Evolutionary conservation across 2,797 vertebrate genomes (phyloP), one percentile per base, ranked within the genome.

Genomic region (Pitangus sulphuratus): DNA sequence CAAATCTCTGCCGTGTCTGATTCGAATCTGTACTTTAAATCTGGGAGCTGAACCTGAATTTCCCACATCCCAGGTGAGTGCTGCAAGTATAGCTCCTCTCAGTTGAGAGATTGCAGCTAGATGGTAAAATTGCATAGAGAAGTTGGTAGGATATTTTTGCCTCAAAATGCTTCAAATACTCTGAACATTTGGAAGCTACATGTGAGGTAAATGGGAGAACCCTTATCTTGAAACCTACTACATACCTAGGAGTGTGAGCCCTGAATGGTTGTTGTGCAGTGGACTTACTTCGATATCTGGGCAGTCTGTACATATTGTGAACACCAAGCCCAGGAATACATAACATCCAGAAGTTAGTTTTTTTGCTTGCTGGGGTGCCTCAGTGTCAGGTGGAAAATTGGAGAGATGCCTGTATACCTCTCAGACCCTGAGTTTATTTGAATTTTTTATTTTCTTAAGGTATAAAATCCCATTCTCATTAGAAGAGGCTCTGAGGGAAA

Each of bases 1-100:
- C 90, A 96, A 87, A 96, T 89, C 93, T 84, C 84, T 94, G 84
- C 74, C 76, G 70, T 91, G 66, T 92, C 92, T 95, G 78, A 33
- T 82, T 84, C 70, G 90, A 75, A 82, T 83, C 68, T 0, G 0
- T 92, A 18, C 45, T 93, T 60, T 68, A 64, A 79, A 82, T 85
- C 40, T 79, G 62, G 35, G 74, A 89, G 48, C 21, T 87, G 70
- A 94, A 85, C 62, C 50, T 89, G 71, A 57, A 88, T 87, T 89
- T 92, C 39, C 53, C 21, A 21, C 48, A 35, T 92, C 81, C 54
- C 51, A 66, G 58, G 15, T 89, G 70, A 58, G 24, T 48, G 28
- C 54, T 90, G 14, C 71, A 60, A 84, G 35, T 74, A 45, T 44
- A 82, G 35, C 33, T 87, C 11, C 25, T 62, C 51, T 74, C 51